A percentile compares a stretch with the other conserved stretches of the same genome.
phyloP scores from a whole-genome alignment of 1,140 invertebrate genomes.

The Spodoptera frugiperda region DNA sequence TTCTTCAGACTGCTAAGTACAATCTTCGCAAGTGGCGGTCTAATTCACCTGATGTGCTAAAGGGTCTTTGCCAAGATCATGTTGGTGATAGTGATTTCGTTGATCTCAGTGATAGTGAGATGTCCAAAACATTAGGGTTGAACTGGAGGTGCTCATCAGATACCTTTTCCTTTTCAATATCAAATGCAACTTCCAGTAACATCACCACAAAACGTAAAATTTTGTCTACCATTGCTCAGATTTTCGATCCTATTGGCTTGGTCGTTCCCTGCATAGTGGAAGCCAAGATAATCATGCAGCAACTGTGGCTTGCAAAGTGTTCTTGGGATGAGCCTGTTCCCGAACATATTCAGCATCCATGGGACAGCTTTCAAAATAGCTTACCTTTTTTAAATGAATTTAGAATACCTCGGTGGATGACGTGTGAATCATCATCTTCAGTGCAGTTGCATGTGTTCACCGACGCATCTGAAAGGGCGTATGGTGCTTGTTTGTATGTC shows the following conservation, averaged over 20 bases:
- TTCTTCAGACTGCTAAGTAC: background rate
- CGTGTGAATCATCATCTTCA: background rate
- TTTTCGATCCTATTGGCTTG: slow-evolving; percentile 60
- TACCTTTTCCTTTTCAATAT: slow-evolving; percentile 13
- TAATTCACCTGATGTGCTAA: background rate
- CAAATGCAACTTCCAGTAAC: background rate
- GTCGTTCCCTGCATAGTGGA: slow-evolving; percentile 57
- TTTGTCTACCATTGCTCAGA: slow-evolving; percentile 17
- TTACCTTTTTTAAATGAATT: slow-evolving; percentile 12
- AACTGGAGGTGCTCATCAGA: background rate
- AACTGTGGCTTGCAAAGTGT: slow-evolving; percentile 56
- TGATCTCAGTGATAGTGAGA: background rate
- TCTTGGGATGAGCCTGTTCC: slow-evolving; percentile 42
- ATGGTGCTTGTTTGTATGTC: slow-evolving; percentile 6
- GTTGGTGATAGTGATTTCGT: background rate
- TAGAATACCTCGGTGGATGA: slow-evolving; percentile 12
- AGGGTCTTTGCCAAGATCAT: background rate
- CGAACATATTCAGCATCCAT: slow-evolving; percentile 13
- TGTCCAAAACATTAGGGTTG: background rate
- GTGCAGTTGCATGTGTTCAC: slow-evolving; percentile 11
- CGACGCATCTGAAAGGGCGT: slow-evolving; percentile 7
- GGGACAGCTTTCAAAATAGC: background rate
- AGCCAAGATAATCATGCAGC: slow-evolving; percentile 61
- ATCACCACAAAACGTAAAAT: slow-evolving; percentile 6
- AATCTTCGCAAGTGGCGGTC: slow-evolving; percentile 13